Evolutionary conservation across 2,888 invertebrate genomes (phyloP).

Genomic region (Cantharis rufa): DNA sequence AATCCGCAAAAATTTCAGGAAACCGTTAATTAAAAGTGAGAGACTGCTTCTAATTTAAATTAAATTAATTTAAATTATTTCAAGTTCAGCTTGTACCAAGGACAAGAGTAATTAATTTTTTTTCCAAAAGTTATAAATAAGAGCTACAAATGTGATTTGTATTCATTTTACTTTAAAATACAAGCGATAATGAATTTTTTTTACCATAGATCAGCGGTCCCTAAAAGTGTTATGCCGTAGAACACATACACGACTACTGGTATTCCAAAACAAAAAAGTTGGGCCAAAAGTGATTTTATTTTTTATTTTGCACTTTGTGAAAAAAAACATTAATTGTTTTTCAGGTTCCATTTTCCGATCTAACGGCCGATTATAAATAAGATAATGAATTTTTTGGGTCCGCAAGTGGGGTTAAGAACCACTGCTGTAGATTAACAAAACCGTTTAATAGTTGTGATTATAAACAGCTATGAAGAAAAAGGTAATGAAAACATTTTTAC

Average conservation of each 20-base stretch:
- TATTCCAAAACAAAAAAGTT: too few relatives aligned
- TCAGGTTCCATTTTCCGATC: too few relatives aligned
- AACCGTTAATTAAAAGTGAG: neutral
- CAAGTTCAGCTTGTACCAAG: neutral
- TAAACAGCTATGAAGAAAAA: neutral
- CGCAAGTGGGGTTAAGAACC: neutral
- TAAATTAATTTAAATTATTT: neutral
- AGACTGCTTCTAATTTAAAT: neutral
- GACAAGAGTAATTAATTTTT: neutral
- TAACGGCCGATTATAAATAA: too few relatives aligned
- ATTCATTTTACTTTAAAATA: neutral
- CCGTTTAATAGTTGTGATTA: neutral
- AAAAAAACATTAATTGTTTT: too few relatives aligned
- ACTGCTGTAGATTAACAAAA: neutral
- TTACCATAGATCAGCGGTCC: neutral
- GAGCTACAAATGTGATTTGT: neutral
- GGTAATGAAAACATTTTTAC: neutral
- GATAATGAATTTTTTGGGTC: too few relatives aligned
- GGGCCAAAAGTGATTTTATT: too few relatives aligned
- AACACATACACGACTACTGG: too few relatives aligned
- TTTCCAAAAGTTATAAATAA: neutral
- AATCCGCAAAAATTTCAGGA: neutral
- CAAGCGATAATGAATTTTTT: neutral
- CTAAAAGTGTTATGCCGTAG: neutral
- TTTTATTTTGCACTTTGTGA: too few relatives aligned